Conservation (phyloP, 2,888 invertebrate species). For the Eupithecia subumbrata region DNA sequence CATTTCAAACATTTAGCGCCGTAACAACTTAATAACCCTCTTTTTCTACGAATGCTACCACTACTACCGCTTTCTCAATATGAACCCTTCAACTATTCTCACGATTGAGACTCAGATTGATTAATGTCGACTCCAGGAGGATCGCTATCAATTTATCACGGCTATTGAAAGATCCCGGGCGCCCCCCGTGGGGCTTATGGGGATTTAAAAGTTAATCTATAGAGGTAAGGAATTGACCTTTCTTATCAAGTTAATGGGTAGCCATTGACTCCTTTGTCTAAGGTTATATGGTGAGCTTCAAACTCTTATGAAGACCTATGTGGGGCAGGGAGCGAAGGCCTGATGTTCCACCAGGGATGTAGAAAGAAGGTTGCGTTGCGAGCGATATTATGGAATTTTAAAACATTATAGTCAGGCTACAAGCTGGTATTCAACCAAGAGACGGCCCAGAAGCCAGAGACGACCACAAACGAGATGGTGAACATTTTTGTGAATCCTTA, state of each 20-base stretch:
- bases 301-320: neutral
- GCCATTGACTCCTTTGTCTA: neutral
- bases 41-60: neutral
- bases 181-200: neutral
- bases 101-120: constrained; percentile 12
- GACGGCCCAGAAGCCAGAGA: neutral
- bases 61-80: neutral
- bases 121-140: constrained; percentile 26
- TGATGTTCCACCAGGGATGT: too few relatives aligned
- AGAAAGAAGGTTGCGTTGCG: neutral
- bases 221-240: constrained; percentile 17
- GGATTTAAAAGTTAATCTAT: constrained; percentile 55
- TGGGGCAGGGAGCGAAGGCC: neutral
- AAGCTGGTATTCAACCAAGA: neutral
- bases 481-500: neutral
- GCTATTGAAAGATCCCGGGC: constrained; percentile 52
- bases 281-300: neutral
- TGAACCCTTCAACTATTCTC: neutral
- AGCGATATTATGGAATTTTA: neutral
- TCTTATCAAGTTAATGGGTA: neutral
- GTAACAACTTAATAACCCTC: too few relatives aligned
- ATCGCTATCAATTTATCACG: constrained; percentile 67
- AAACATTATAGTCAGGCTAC: neutral
- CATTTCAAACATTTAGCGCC: too few relatives aligned
- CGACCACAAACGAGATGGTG: neutral